Evolutionary conservation across 2,797 vertebrate species (phyloP), one percentile per base, ranked within the genome.

Genomic region (Poecilia velifera): DNA sequence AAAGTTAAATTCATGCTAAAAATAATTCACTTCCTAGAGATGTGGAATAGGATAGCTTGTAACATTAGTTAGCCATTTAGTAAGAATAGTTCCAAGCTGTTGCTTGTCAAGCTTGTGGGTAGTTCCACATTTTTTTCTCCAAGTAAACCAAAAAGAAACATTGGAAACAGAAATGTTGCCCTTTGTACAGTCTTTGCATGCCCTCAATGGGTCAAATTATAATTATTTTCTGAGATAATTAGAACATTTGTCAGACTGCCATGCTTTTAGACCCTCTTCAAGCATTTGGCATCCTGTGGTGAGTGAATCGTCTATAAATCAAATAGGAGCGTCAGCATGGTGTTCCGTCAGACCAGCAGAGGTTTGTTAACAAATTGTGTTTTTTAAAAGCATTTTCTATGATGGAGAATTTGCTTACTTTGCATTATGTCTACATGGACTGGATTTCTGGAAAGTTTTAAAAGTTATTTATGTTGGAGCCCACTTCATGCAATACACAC

Each of bases 101-200:
- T 64, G 34, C 16, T 66, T 36, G 62, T 36, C 5, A 39, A 53
- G 34, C 16, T 39, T 36, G 14, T 64, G 31, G 16, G 57, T 18
- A 34, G 28, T 62, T 34, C 14, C 59, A 36, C 18, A 18, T 36
- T 64, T 66, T 66, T 6, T 3, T 66, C 8, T 22, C 34, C 55
- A 59, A 36, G 34, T 39, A 66, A 66, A 39, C 7, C 36, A 3
- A 36, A 64, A 36, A 36, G 28, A 6, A 62, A 14, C 6, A 13
- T 62, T 62, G 28, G 59, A 66, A 66, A 66, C 62, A 66, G 16
- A 20, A 66, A 66, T 22, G 53, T 57, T 57, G 59, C 59, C 39
- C 62, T 66, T 8, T 20, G 3, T 31, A 31, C 3, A 16, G 13
- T 31, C 28, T 66, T 36, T 39, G 34, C 18, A 14, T 36, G 34